phyloP scores from a whole-genome alignment of 2,888 invertebrate species.

The Hyposoter dolosus region DNA sequence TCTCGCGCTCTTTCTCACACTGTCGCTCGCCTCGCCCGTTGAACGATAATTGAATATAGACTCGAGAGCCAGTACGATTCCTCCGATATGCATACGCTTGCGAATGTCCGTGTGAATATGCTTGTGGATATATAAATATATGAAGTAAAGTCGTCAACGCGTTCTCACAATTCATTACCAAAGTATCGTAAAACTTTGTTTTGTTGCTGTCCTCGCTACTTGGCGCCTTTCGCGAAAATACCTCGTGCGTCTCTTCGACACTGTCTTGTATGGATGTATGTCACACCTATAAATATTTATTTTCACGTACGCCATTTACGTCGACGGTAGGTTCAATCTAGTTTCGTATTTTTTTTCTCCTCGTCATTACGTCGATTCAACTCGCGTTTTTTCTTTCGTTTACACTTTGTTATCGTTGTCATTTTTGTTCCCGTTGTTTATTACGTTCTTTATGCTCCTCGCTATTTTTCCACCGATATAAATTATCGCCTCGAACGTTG shows the following conservation, averaged over 20 bases:
- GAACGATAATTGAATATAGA: slow-evolving; percentile 51
- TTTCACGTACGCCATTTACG: slow-evolving; percentile 21
- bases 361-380: neutral
- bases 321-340: slow-evolving; percentile 22
- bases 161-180: slow-evolving; percentile 61
- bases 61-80: slow-evolving; percentile 28
- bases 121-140: slow-evolving; percentile 26
- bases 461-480: neutral
- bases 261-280: slow-evolving; percentile 6
- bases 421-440: neutral
- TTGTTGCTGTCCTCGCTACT: slow-evolving; percentile 50
- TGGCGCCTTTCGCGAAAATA: slow-evolving; percentile 65
- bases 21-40: slow-evolving; percentile 27
- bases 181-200: slow-evolving; percentile 62
- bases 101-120: neutral
- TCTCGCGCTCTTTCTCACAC: slow-evolving; percentile 43
- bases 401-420: neutral
- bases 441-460: neutral
- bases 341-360: slow-evolving; percentile 12
- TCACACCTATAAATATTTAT: slow-evolving; percentile 27
- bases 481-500: neutral
- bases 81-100: slow-evolving; percentile 22
- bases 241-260: slow-evolving; percentile 37
- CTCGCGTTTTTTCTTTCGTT: neutral
- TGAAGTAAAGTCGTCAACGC: slow-evolving; percentile 40